Evolutionary conservation across 2,113 vertebrate species (phyloP).

Genomic region (Caranx melampygus): DNA sequence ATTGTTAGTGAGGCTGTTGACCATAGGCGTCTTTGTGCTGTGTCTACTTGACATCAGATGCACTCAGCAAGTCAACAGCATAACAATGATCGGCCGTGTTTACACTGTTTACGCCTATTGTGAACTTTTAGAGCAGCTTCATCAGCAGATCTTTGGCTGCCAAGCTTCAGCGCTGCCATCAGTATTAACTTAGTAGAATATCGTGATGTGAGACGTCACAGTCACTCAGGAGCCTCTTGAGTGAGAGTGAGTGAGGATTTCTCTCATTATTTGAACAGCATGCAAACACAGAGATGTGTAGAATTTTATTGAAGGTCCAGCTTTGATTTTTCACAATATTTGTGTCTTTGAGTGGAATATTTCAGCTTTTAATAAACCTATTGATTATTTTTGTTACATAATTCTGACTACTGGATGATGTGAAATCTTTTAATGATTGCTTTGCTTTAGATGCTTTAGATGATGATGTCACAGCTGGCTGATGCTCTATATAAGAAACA

Average conservation of each 20-base stretch:
- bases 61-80: neutral
- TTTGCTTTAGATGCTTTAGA: neutral
- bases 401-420: neutral
- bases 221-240: constrained; percentile 17
- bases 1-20: neutral
- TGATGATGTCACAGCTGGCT: neutral
- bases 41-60: neutral
- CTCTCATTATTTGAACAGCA: neutral
- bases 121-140: constrained; percentile 3
- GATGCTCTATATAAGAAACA: neutral
- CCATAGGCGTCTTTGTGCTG: neutral
- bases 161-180: constrained; percentile 13
- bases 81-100: constrained; percentile 7
- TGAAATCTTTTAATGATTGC: neutral
- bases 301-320: neutral
- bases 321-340: neutral
- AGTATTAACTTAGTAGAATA: constrained; percentile 33
- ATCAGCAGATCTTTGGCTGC: constrained; percentile 37
- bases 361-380: neutral
- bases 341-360: constrained; percentile 9
- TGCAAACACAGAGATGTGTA: neutral
- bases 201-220: constrained; percentile 11
- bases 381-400: neutral
- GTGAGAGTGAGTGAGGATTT: neutral
- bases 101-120: neutral